These are phyloP conservation scores for Drosophila percnosoma DNA, from an alignment of 2,888 invertebrate species.

Conservation along the genomic window DNA sequence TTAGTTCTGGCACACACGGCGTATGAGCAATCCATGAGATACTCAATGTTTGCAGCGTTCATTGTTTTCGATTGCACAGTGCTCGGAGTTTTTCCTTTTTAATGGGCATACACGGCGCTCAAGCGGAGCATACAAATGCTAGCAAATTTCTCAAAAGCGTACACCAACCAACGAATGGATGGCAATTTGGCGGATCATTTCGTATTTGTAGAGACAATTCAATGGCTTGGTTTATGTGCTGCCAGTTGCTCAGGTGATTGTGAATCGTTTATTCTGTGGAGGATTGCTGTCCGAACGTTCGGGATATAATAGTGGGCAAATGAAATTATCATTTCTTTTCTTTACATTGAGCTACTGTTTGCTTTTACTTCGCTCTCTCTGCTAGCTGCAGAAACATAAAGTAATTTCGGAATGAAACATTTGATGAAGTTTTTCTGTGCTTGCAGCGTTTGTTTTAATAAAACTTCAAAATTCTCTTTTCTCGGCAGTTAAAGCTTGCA, in stretches of 20 bases:
- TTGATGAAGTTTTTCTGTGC: conserved; percentile 22
- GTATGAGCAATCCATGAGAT: conserved; percentile 44
- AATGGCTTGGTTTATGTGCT: conserved; percentile 43
- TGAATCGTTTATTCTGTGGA: conserved; percentile 50
- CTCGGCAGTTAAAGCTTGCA: conserved; percentile 4
- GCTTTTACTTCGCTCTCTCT: not conserved
- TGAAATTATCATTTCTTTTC: conserved; percentile 44
- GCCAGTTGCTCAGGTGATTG: conserved; percentile 52
- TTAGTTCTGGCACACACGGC: conserved; percentile 26
- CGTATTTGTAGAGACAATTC: conserved; percentile 50
- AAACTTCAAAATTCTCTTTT: conserved; percentile 22
- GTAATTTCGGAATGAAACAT: conserved; percentile 30
- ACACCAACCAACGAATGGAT: conserved; percentile 43
- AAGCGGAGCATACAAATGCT: conserved; percentile 60
- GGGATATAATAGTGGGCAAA: conserved; percentile 24
- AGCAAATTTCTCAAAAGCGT: conserved; percentile 40
- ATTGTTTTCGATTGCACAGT: conserved; percentile 43
- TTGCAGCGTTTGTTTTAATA: conserved; percentile 14
- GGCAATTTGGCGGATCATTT: conserved; percentile 41
- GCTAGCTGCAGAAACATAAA: conserved; percentile 22
- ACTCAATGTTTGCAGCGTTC: conserved; percentile 31
- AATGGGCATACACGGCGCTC: conserved; percentile 48
- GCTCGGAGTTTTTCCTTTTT: conserved; percentile 42
- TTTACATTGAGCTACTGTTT: conserved; percentile 7
- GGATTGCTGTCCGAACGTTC: conserved; percentile 31